Evolutionary conservation across 1,140 invertebrate species (phyloP).

Genomic region (Caerostris darwini): DNA sequence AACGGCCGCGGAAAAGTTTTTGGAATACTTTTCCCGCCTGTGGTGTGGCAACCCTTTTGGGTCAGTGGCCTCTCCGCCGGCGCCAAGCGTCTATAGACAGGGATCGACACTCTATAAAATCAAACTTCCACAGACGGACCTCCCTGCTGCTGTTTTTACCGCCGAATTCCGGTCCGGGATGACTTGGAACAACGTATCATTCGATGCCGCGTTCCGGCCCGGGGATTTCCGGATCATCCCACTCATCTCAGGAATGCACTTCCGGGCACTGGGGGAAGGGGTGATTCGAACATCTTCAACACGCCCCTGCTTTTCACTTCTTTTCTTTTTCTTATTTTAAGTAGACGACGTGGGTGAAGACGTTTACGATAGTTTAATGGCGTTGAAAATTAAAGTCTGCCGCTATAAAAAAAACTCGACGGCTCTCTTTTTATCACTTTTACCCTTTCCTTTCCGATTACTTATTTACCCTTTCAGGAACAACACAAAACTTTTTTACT

Average conservation of each 20-base stretch:
- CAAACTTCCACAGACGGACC: not conserved
- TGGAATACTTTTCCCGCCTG: slow-evolving; percentile 26
- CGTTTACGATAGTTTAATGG: no score
- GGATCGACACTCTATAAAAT: slow-evolving; percentile 13
- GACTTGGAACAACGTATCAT: slow-evolving; percentile 36
- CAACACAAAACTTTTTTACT: no score
- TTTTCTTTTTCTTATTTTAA: not conserved
- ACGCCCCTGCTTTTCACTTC: no score
- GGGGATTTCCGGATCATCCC: slow-evolving; percentile 42
- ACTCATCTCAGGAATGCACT: slow-evolving; percentile 1
- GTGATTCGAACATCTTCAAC: slow-evolving; percentile 2
- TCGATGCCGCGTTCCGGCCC: not conserved
- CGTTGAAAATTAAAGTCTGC: no score
- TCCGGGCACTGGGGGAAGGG: slow-evolving; percentile 22
- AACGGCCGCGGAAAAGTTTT: not conserved
- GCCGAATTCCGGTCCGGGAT: slow-evolving; percentile 8
- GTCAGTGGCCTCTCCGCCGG: slow-evolving; percentile 47
- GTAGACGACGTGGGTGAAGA: not conserved
- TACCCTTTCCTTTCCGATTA: no score
- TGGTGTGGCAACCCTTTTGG: slow-evolving; percentile 51
- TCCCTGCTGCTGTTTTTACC: not conserved
- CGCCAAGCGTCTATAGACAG: slow-evolving; percentile 25
- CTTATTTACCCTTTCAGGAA: no score
- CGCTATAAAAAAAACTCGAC: no score
- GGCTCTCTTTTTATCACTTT: no score